Percentiles rank a stretch among this genome's conserved stretches.
These are phyloP conservation scores for Callaeas wilsoni DNA, from an alignment of 2,113 vertebrate genomes.

Conservation along the genomic window DNA sequence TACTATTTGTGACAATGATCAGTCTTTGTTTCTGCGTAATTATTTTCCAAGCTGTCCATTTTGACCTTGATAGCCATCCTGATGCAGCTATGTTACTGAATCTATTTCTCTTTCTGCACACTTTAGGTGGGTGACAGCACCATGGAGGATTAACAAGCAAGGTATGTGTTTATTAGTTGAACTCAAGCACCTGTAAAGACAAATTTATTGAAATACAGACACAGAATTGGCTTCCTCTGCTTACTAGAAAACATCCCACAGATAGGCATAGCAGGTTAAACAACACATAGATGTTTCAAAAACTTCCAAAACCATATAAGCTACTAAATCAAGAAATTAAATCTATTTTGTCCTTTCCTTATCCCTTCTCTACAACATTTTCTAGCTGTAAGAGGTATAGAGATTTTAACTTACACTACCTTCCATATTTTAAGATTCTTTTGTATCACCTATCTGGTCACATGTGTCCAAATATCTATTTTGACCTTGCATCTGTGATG, in stretches of 20 bases:
- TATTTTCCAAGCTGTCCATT: background rate
- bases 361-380: background rate
- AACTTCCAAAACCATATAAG: background rate
- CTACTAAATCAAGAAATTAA: background rate
- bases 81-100: background rate
- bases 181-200: background rate
- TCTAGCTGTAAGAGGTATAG: background rate
- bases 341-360: background rate
- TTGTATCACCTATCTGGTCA: background rate
- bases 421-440: background rate
- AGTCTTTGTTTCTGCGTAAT: background rate
- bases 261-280: background rate
- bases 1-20: background rate
- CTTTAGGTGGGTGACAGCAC: background rate
- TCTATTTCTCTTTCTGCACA: background rate
- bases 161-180: constrained; percentile 21
- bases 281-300: background rate
- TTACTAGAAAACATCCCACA: background rate
- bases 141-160: constrained; percentile 39
- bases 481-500: background rate
- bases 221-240: background rate
- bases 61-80: background rate
- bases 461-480: rapidly evolving
- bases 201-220: background rate
- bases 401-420: rapidly evolving